Evolutionary conservation across 2,888 invertebrate species (phyloP).

Genomic region (Lysandra bellargus): DNA sequence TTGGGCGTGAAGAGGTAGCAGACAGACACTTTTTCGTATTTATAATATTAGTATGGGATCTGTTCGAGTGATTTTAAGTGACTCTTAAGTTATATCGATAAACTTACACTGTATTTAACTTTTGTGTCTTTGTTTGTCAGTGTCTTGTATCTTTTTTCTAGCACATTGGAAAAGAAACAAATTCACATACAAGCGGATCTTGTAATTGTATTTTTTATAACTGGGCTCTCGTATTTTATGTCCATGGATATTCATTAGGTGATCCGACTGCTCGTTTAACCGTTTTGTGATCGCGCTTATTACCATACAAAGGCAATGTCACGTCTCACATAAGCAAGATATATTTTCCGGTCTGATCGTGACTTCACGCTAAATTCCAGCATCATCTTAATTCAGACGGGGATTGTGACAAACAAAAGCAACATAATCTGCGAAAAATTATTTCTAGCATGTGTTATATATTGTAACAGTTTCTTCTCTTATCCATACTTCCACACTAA

Average conservation of each 20-base stretch:
- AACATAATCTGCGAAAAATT: conserved; percentile 12
- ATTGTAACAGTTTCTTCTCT: background rate
- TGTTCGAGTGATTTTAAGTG: too few species aligned
- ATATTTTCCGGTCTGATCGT: conserved; percentile 20
- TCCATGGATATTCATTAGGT: background rate
- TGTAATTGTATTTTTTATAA: background rate
- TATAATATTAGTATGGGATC: too few species aligned
- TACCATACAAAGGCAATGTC: conserved; percentile 5
- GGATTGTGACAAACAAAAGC: conserved; percentile 13
- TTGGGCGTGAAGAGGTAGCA: too few species aligned
- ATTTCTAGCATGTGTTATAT: background rate
- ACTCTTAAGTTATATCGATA: too few species aligned
- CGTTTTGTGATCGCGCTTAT: background rate
- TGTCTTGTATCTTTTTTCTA: too few species aligned
- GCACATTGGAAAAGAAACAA: too few species aligned
- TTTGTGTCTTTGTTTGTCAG: too few species aligned
- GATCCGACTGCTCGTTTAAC: background rate
- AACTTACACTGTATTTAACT: too few species aligned
- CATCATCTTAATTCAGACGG: conserved; percentile 16
- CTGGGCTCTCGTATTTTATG: background rate
- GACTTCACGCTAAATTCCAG: conserved; percentile 22
- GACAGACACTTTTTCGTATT: too few species aligned
- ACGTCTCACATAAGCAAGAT: conserved; percentile 25
- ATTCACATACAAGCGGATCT: background rate
- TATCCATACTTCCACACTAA: too few species aligned